Evolutionary conservation across 2,797 vertebrate species (phyloP), one percentile per base, ranked within the genome.

Genomic region (Yasuhikotakia modesta): DNA sequence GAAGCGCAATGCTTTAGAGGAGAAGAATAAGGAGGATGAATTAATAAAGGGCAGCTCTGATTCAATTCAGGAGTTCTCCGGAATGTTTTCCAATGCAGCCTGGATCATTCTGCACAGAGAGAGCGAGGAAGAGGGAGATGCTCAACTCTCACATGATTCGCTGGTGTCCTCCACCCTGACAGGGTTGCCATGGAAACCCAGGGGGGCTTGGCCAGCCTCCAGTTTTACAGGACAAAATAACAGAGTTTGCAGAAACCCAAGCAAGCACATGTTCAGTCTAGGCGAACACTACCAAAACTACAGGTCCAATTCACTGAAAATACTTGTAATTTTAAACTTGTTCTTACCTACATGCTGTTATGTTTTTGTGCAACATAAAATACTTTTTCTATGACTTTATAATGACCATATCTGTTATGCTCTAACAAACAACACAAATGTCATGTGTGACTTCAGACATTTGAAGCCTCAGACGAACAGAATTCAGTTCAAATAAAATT

Each of bases 81-180:
- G 45, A 24, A 70, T 24, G 22, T 30, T 64, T 53, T 57, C 65
- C 27, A 11, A 17, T 50, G 27, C 58, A 75, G 83, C 80, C 72
- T 85, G 83, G 43, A 73, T 82, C 64, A 78, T 53, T 86, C 85
- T 87, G 88, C 87, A 83, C 86, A 78, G 78, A 84, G 81, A 81
- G 78, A 84, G 78, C 79, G 77, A 79, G 78, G 83, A 81, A 81
- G 78, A 84, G 78, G 85, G 85, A 85, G 87, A 90, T 93, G 91
- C 91, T 92, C 77, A 88, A 82, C 81, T 84, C 89, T 91, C 89
- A 91, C 84, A 90, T 90, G 90, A 93, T 92, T 94, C 90, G 90
- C 88, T 90, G 86, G 86, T 91, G 90, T 91, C 86, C 89, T 92
- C 89, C 89, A 88, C 90, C 91, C 88, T 90, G 89, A 90, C 89